Conservation (phyloP, 2,888 invertebrate genomes). For the Ormyrus nitidulus region DNA sequence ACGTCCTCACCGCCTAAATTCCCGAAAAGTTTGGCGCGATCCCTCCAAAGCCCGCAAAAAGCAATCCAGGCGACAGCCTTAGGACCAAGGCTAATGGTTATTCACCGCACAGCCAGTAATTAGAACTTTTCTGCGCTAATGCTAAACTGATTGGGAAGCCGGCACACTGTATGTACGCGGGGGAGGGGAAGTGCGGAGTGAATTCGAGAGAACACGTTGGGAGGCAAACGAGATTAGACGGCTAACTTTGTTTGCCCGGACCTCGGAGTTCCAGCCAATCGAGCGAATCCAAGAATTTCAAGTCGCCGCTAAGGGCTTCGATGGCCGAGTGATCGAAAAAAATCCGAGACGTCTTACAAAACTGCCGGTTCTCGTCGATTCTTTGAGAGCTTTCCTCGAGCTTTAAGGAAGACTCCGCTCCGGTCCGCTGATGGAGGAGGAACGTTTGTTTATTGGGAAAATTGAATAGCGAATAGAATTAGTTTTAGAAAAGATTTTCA, state of each 20-base stretch:
- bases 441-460: too few relatives aligned
- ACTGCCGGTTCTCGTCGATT: too few relatives aligned
- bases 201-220: slow-evolving; percentile 67
- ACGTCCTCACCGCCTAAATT: too few relatives aligned
- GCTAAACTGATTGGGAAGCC: slow-evolving; percentile 70
- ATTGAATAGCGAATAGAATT: too few relatives aligned
- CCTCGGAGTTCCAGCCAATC: slow-evolving; percentile 64
- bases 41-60: not conserved
- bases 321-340: slow-evolving; percentile 13
- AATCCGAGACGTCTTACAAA: too few relatives aligned
- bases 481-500: too few relatives aligned
- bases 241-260: slow-evolving; percentile 70
- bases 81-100: slow-evolving; percentile 64
- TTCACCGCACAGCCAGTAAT: slow-evolving; percentile 69
- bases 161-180: not conserved
- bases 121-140: slow-evolving; percentile 71
- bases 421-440: too few relatives aligned
- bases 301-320: slow-evolving; percentile 51
- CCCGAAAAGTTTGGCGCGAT: too few relatives aligned
- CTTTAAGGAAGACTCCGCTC: too few relatives aligned
- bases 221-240: slow-evolving; percentile 70
- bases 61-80: too few relatives aligned
- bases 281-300: slow-evolving; percentile 66
- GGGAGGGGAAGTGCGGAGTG: slow-evolving; percentile 57
- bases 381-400: too few relatives aligned